These are phyloP conservation scores for Sebastes baramenuke DNA, from an alignment of 2,797 vertebrate species.

Conservation along the genomic window DNA sequence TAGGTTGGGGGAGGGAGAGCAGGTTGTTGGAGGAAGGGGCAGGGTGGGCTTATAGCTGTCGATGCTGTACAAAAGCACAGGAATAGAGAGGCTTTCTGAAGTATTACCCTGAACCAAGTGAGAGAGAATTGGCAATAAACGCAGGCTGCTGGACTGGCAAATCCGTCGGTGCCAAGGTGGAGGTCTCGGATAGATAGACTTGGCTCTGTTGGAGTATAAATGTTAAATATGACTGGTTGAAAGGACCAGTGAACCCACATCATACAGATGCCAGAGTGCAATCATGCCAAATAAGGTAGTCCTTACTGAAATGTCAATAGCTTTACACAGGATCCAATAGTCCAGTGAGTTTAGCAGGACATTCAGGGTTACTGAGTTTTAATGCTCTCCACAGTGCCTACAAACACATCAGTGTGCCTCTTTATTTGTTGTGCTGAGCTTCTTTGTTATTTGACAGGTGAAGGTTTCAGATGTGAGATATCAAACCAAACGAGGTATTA, in stretches of 20 bases:
- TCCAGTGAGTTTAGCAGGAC: constrained; percentile 21
- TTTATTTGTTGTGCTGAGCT: constrained; percentile 12
- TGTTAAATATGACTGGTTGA: constrained; percentile 60
- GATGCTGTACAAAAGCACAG: constrained; percentile 42
- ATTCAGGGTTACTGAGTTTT: constrained; percentile 6
- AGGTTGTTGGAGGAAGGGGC: neutral
- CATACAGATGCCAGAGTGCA: constrained; percentile 35
- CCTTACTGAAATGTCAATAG: constrained; percentile 50
- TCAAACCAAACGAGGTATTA: constrained; percentile 20
- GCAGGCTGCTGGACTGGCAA: constrained; percentile 49
- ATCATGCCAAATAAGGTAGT: constrained; percentile 48
- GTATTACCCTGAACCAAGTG: constrained; percentile 59
- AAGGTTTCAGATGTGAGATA: constrained; percentile 33
- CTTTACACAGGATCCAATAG: constrained; percentile 33
- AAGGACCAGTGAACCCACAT: constrained; percentile 43
- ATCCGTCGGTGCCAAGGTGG: constrained; percentile 43
- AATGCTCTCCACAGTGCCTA: neutral
- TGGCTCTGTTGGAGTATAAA: constrained; percentile 49
- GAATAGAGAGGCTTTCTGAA: constrained; percentile 45
- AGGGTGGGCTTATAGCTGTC: constrained; percentile 21
- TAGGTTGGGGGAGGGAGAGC: neutral
- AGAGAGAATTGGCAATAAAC: constrained; percentile 63
- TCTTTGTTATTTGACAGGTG: constrained; percentile 38
- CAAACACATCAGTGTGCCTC: constrained; percentile 19
- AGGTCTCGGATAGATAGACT: constrained; percentile 38